Evolutionary conservation across 2,888 invertebrate species (phyloP).

Genomic region (Drosophila mulleri): DNA sequence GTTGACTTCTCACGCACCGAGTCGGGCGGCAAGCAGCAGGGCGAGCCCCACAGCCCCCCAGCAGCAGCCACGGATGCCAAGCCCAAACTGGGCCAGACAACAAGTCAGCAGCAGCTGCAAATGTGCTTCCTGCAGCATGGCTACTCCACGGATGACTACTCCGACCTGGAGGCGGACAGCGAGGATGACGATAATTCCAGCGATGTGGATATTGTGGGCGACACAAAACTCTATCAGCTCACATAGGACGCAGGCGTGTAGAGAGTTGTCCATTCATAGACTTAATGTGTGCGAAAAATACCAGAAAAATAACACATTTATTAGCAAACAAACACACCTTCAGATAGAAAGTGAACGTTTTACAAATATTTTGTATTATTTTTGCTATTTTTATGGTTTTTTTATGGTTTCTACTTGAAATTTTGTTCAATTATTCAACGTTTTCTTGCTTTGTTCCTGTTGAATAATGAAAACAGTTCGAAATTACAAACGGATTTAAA

Average conservation of each 20-base stretch:
- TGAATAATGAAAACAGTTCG: background rate
- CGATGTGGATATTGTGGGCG: conserved; percentile 85
- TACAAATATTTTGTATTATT: background rate
- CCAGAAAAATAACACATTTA: conserved; percentile 1
- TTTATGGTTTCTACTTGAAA: background rate
- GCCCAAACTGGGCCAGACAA: conserved; percentile 43
- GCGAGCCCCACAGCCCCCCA: conserved; percentile 35
- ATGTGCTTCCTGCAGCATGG: conserved; percentile 80
- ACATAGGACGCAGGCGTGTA: conserved; percentile 69
- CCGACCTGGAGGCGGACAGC: conserved; percentile 81
- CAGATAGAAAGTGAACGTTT: too few species aligned
- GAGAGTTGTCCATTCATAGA: conserved; percentile 4
- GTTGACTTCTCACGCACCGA: conserved; percentile 85
- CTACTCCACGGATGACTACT: conserved; percentile 84
- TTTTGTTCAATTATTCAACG: background rate
- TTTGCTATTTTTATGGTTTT: background rate
- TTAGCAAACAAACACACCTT: background rate
- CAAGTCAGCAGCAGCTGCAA: conserved; percentile 71
- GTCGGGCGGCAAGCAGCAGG: conserved; percentile 57
- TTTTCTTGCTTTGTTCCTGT: background rate
- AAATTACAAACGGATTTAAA: too few species aligned
- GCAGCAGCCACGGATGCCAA: conserved; percentile 50
- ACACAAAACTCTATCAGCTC: conserved; percentile 83
- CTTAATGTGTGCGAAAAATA: conserved; percentile 2
- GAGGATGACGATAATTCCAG: conserved; percentile 84